Conservation (phyloP, 2,888 invertebrate genomes). For the Hipparchia sbordonii region DNA sequence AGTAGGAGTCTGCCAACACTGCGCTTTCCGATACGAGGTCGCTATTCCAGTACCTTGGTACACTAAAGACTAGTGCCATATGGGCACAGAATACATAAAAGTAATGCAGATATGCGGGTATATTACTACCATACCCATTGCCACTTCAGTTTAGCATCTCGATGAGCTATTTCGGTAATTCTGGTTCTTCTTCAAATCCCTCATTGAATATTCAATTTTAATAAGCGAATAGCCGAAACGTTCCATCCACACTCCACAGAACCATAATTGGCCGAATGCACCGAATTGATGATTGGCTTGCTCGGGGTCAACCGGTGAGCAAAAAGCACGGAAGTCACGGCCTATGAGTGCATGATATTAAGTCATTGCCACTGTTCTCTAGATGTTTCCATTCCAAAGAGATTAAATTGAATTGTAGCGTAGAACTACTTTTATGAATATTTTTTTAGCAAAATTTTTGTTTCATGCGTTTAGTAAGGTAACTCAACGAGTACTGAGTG, state of each 20-base stretch:
- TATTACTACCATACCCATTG: too few relatives aligned
- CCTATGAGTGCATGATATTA: constrained; percentile 39
- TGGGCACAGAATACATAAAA: too few relatives aligned
- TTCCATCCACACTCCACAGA: neutral
- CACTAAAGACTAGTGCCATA: too few relatives aligned
- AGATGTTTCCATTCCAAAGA: constrained; percentile 21
- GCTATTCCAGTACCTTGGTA: too few relatives aligned
- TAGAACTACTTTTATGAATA: neutral
- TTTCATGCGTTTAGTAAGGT: too few relatives aligned
- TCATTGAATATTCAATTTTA: neutral
- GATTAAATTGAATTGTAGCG: neutral
- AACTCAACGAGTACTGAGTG: too few relatives aligned
- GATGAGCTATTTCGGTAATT: too few relatives aligned
- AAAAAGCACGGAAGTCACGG: constrained; percentile 60
- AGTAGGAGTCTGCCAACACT: too few relatives aligned
- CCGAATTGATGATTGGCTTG: constrained; percentile 40
- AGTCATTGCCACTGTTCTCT: constrained; percentile 38
- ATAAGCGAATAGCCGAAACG: neutral
- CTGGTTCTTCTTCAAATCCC: neutral
- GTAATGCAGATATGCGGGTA: too few relatives aligned
- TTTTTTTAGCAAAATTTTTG: too few relatives aligned
- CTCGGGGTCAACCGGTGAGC: constrained; percentile 46
- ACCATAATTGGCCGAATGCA: constrained; percentile 35
- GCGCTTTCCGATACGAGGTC: too few relatives aligned
- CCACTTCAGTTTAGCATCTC: too few relatives aligned